These are phyloP conservation scores for Anhinga rufa DNA, from an alignment of 2,113 vertebrate species.

Conservation along the genomic window DNA sequence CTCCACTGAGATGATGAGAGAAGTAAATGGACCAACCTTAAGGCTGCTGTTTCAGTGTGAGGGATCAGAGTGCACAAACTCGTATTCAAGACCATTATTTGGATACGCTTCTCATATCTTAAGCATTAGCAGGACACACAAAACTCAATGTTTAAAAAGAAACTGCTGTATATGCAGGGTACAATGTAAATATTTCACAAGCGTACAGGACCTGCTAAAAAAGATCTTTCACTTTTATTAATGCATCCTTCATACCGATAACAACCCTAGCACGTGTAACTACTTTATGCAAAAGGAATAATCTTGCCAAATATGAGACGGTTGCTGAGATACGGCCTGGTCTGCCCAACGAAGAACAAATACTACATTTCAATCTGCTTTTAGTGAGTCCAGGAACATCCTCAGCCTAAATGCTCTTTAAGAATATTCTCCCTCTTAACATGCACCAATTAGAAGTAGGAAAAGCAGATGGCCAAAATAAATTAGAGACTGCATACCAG, in stretches of 20 bases:
- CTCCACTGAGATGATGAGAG: neutral
- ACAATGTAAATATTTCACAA: constrained; percentile 14
- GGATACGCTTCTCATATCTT: neutral
- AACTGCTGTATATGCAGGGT: neutral
- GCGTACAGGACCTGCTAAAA: neutral
- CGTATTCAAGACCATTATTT: neutral
- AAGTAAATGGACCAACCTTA: neutral
- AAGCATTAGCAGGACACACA: neutral
- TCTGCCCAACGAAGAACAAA: constrained; percentile 1
- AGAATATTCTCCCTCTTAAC: neutral
- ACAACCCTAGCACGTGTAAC: neutral
- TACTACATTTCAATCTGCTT: constrained; percentile 11
- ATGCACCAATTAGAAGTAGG: constrained; percentile 13
- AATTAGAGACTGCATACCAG: constrained; percentile 16
- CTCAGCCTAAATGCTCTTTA: neutral
- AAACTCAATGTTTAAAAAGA: neutral
- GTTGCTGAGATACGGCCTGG: constrained; percentile 10
- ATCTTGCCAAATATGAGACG: neutral
- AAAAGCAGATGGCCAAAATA: constrained; percentile 57
- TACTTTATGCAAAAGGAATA: neutral
- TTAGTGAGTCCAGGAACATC: neutral
- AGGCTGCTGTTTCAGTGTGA: neutral
- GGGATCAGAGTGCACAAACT: neutral
- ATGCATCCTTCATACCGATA: neutral
- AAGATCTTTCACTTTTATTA: constrained; percentile 4